Conservation (phyloP, 2,888 invertebrate genomes). For the Stenchaetothrips biformis region DNA sequence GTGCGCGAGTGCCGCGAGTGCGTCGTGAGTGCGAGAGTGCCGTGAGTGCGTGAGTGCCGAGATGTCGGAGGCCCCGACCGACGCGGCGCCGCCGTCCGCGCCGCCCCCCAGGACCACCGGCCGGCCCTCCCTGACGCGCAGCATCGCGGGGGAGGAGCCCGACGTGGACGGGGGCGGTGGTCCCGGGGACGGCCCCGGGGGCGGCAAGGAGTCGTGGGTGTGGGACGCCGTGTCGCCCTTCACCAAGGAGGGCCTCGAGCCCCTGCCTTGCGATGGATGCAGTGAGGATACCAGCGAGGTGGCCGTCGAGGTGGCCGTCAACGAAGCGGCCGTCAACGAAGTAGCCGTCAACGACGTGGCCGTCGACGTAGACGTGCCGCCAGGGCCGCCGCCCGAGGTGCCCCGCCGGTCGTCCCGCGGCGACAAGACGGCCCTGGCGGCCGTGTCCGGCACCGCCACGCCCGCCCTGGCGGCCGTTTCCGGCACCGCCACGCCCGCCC, state of each 20-base stretch:
- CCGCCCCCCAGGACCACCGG: neutral
- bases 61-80: conserved; percentile 39
- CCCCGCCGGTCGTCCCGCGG: conserved; percentile 48
- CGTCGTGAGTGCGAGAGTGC: neutral
- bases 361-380: conserved; percentile 41
- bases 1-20: neutral
- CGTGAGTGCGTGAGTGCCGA: neutral
- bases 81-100: conserved; percentile 44
- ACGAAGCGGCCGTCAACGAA: neutral
- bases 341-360: neutral
- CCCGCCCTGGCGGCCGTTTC: conserved; percentile 35
- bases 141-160: conserved; percentile 2
- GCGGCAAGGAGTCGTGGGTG: conserved; percentile 8
- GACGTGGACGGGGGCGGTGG: neutral
- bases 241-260: conserved; percentile 20
- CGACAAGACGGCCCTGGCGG: conserved; percentile 44
- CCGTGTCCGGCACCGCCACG: conserved; percentile 36
- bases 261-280: neutral
- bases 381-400: conserved; percentile 48
- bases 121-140: conserved; percentile 3
- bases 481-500: conserved; percentile 46
- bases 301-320: neutral
- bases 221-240: conserved; percentile 3
- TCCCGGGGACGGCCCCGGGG: neutral
- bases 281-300: neutral